A percentile compares a stretch with the other conserved stretches of the same genome.
phyloP scores from a whole-genome alignment of 2,113 vertebrate genomes.

The Alces alces region DNA sequence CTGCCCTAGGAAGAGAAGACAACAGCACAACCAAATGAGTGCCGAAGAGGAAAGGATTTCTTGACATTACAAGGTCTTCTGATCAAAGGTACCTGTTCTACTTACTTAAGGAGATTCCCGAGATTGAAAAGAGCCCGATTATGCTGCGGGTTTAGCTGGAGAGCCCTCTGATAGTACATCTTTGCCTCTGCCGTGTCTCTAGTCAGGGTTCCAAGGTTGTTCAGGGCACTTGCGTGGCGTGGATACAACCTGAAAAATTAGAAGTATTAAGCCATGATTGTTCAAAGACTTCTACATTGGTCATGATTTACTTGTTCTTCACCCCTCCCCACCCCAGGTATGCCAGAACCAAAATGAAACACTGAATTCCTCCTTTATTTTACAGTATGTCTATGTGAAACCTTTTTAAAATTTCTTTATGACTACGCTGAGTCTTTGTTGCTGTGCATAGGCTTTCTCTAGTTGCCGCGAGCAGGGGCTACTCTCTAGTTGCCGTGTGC shows the following conservation, averaged over 20 bases:
- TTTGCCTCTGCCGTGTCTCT: constrained; percentile 87
- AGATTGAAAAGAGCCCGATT: constrained; percentile 98
- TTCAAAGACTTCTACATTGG: background rate
- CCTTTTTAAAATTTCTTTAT: background rate
- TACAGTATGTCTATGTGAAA: background rate
- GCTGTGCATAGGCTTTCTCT: background rate
- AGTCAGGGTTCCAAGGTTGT: constrained; percentile 95
- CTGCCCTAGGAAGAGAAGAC: background rate
- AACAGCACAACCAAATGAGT: no score
- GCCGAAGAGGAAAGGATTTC: background rate
- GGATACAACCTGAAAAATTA: constrained; percentile 87
- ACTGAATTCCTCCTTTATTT: background rate
- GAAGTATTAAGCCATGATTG: background rate
- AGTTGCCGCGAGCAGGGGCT: background rate
- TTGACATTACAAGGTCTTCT: background rate
- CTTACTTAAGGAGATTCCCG: constrained; percentile 95
- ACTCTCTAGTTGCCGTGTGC: background rate
- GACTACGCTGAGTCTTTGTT: background rate
- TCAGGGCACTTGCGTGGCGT: constrained; percentile 95
- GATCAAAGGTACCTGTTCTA: background rate
- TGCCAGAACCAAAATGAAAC: background rate
- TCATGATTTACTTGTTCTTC: background rate
- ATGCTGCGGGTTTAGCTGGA: constrained; percentile 93
- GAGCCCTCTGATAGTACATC: constrained; percentile 90
- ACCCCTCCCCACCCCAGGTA: background rate